These are phyloP conservation scores for Spinibarbus caldwelli DNA, from an alignment of 2,797 vertebrate genomes.

Conservation along the genomic window DNA sequence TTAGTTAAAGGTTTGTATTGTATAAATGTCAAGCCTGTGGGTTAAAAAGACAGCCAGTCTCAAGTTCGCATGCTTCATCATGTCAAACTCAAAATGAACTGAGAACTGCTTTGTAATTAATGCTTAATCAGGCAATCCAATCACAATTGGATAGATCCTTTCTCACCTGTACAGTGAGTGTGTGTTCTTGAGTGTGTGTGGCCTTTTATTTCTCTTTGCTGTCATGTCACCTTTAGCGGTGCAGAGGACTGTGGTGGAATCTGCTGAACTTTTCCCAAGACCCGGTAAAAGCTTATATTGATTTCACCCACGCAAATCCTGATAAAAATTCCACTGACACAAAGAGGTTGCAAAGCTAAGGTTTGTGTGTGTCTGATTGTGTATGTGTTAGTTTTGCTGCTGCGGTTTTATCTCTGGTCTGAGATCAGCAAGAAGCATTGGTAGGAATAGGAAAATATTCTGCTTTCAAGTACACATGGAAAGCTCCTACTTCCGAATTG, in stretches of 20 bases:
- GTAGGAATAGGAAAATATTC: not conserved
- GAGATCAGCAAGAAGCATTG: constrained; percentile 1
- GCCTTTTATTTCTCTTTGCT: constrained; percentile 18
- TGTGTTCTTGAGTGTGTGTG: not conserved
- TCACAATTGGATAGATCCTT: not conserved
- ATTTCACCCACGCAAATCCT: constrained; percentile 54
- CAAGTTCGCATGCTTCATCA: not conserved
- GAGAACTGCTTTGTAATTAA: not conserved
- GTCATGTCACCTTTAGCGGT: constrained; percentile 24
- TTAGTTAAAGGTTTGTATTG: constrained; percentile 12
- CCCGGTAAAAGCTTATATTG: constrained; percentile 48
- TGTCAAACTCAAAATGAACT: not conserved
- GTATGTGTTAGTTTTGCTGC: constrained; percentile 38
- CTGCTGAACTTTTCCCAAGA: constrained; percentile 63
- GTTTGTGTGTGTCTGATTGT: constrained; percentile 52
- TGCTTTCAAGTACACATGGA: not conserved
- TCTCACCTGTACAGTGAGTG: not conserved
- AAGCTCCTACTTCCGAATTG: not conserved
- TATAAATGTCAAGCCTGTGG: not conserved
- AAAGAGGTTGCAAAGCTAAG: constrained; percentile 41
- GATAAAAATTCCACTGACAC: constrained; percentile 51
- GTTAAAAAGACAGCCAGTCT: constrained; percentile 15
- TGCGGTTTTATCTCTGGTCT: constrained; percentile 18
- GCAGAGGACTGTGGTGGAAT: constrained; percentile 63
- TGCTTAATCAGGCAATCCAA: not conserved